A percentile compares a stretch with the other conserved stretches of the same genome.
Conservation (phyloP, 2,797 vertebrate genomes). For the Hydrolagus colliei region DNA sequence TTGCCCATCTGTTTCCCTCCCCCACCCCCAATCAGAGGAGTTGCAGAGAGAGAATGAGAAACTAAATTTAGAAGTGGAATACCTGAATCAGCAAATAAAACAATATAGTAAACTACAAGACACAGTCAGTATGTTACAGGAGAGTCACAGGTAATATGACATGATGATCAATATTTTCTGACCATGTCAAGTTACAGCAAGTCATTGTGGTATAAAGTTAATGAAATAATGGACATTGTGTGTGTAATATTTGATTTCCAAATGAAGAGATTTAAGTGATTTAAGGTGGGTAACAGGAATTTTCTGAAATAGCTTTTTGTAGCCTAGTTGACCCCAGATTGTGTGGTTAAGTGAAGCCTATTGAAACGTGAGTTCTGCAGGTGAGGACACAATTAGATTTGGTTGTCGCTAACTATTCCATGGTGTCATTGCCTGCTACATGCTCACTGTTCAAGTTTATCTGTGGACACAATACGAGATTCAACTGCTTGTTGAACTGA, state of each 20-base stretch:
- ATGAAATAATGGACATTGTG: background rate
- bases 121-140: slow-evolving; percentile 41
- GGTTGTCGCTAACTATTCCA: no score
- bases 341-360: no score
- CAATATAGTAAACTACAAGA: slow-evolving; percentile 42
- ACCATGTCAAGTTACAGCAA: background rate
- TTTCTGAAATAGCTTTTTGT: background rate
- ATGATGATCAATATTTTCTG: background rate
- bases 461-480: no score
- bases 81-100: slow-evolving; percentile 45
- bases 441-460: no score
- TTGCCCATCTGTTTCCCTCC: background rate
- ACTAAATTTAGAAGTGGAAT: slow-evolving; percentile 40
- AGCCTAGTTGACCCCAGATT: background rate
- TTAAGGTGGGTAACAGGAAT: background rate
- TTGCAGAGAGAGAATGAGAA: slow-evolving; percentile 39
- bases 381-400: no score
- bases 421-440: no score
- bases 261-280: background rate
- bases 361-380: no score
- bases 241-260: background rate
- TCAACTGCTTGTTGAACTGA: no score
- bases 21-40: slow-evolving; percentile 29
- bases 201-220: background rate
- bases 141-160: slow-evolving; percentile 45